A percentile compares a stretch with the other conserved stretches of the same genome.
phyloP scores from a whole-genome alignment of 2,113 vertebrate species.

The Lipotes vexillifer region DNA sequence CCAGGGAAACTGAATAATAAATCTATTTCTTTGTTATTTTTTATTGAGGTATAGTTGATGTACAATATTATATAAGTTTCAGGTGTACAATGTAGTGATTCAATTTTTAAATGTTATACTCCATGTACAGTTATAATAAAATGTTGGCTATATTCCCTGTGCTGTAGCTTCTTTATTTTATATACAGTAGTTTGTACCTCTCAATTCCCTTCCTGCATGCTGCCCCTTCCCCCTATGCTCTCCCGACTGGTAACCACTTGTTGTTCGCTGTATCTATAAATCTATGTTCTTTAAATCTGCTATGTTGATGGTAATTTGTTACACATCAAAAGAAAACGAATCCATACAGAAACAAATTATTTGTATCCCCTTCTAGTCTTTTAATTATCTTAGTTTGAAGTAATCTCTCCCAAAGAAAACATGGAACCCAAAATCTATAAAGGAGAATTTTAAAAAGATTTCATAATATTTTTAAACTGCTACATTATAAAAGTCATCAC shows the following conservation, averaged over 20 bases:
- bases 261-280: background rate
- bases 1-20: background rate
- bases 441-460: background rate
- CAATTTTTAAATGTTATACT: background rate
- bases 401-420: background rate
- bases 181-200: background rate
- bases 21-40: background rate
- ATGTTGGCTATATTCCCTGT: background rate
- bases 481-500: background rate
- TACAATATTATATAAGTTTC: too few species aligned
- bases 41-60: background rate
- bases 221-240: too few species aligned
- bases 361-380: background rate
- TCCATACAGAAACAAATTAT: background rate
- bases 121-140: background rate
- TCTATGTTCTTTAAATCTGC: background rate
- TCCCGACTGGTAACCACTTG: background rate
- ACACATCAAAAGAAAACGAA: background rate
- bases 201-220: background rate
- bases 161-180: background rate
- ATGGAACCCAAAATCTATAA: background rate
- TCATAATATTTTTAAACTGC: background rate
- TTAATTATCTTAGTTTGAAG: background rate
- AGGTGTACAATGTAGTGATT: too few species aligned
- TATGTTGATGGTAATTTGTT: background rate